A percentile compares a stretch with the other conserved stretches of the same genome.
Conservation (phyloP, 2,113 vertebrate species). For the Brachirus orientalis region DNA sequence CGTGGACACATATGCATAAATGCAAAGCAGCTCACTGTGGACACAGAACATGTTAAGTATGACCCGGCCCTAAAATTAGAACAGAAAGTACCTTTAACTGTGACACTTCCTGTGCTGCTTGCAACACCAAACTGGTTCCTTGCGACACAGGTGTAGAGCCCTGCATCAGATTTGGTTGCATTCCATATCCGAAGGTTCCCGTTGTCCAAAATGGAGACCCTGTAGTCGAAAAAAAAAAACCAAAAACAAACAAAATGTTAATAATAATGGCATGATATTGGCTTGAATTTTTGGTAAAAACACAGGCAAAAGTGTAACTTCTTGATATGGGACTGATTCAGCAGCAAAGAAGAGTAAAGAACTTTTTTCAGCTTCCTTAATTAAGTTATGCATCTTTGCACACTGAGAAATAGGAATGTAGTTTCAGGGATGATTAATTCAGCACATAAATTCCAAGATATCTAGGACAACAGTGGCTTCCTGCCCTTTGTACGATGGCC, state of each 20-base stretch:
- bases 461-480: constrained; percentile 45
- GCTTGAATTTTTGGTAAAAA: no score
- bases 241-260: neutral
- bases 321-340: neutral
- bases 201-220: constrained; percentile 86
- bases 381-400: constrained; percentile 45
- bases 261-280: no score
- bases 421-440: constrained; percentile 61
- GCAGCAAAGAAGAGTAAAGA: constrained; percentile 11
- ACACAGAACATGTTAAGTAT: neutral
- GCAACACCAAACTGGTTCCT: constrained; percentile 94
- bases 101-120: constrained; percentile 90
- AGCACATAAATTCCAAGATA: constrained; percentile 41
- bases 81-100: constrained; percentile 90
- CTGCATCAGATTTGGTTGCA: constrained; percentile 88
- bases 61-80: constrained; percentile 15
- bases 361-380: constrained; percentile 37
- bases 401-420: constrained; percentile 35
- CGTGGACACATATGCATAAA: no score
- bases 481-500: constrained; percentile 63
- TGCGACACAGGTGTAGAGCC: constrained; percentile 92
- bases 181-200: constrained; percentile 93
- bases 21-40: no score
- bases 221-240: constrained; percentile 69
- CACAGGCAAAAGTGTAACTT: neutral